A percentile compares a stretch with the other conserved stretches of the same genome.
These are phyloP conservation scores for Oophaga sylvatica DNA, from an alignment of 2,797 vertebrate species.

Conservation along the genomic window DNA sequence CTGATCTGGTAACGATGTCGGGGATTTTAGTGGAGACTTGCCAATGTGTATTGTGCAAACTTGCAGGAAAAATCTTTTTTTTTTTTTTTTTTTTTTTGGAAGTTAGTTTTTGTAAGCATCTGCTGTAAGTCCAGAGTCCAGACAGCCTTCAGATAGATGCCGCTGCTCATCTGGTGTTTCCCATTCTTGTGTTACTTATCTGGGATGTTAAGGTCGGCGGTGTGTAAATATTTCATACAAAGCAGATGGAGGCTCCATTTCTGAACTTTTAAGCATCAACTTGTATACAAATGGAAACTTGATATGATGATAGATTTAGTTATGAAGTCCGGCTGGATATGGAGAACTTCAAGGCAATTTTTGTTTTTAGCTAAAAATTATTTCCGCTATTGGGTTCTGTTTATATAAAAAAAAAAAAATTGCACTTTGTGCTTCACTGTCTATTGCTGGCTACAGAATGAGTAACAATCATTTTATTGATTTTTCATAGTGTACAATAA, in stretches of 20 bases:
- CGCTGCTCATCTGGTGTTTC: neutral
- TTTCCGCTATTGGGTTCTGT: too few relatives aligned
- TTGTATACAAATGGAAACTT: neutral
- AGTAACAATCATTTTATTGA: too few relatives aligned
- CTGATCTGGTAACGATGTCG: neutral
- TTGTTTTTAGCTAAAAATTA: too few relatives aligned
- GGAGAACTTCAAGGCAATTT: too few relatives aligned
- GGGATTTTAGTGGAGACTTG: too few relatives aligned
- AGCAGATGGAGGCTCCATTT: neutral
- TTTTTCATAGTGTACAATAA: too few relatives aligned
- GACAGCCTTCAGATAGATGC: too few relatives aligned
- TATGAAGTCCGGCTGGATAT: too few relatives aligned
- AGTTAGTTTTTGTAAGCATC: neutral
- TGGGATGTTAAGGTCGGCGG: neutral
- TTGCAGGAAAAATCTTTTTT: neutral
- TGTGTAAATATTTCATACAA: slow-evolving; percentile 9
- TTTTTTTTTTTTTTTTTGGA: neutral
- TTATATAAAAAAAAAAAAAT: too few relatives aligned
- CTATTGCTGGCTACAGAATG: too few relatives aligned
- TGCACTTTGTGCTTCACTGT: too few relatives aligned
- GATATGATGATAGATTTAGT: neutral
- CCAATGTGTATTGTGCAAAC: neutral
- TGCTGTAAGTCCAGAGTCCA: neutral
- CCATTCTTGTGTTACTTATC: slow-evolving; percentile 4
- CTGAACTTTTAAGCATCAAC: neutral